A percentile compares a stretch with the other conserved stretches of the same genome.
phyloP scores from a whole-genome alignment of 2,113 vertebrate species.

The Peromyscus californicus region DNA sequence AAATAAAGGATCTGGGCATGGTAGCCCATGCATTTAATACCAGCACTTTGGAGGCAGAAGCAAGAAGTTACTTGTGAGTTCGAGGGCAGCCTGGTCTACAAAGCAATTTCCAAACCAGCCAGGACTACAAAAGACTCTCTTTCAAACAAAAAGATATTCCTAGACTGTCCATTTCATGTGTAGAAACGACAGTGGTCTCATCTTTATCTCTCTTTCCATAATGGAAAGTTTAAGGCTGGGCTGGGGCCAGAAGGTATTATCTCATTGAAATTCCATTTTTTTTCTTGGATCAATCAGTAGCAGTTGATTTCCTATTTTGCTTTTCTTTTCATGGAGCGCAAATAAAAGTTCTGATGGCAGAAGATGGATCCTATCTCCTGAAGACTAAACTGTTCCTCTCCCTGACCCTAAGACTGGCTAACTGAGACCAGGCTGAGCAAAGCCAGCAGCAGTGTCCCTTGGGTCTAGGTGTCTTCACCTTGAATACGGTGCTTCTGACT shows the following conservation, averaged over 20 bases:
- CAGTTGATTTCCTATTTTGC: conserved; percentile 11
- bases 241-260: not conserved
- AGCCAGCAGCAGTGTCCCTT: not conserved
- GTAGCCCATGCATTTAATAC: not conserved
- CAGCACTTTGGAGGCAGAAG: not conserved
- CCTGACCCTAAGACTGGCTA: not conserved
- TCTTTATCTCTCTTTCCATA: not conserved
- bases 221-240: not conserved
- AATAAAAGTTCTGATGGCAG: not conserved
- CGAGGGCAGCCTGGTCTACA: not conserved
- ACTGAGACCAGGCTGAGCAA: not conserved
- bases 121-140: not conserved
- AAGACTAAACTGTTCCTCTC: not conserved
- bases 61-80: not conserved
- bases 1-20: no score
- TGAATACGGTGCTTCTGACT: not conserved
- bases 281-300: conserved; percentile 32
- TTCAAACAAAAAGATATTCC: not conserved
- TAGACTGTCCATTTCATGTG: not conserved
- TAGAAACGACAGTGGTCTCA: not conserved
- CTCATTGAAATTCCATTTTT: conserved; percentile 38
- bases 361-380: not conserved
- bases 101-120: not conserved
- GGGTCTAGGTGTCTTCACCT: conserved; percentile 9
- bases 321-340: not conserved